These are phyloP conservation scores for Neodiprion lecontei DNA, from an alignment of 1,140 invertebrate genomes.

Conservation along the genomic window DNA sequence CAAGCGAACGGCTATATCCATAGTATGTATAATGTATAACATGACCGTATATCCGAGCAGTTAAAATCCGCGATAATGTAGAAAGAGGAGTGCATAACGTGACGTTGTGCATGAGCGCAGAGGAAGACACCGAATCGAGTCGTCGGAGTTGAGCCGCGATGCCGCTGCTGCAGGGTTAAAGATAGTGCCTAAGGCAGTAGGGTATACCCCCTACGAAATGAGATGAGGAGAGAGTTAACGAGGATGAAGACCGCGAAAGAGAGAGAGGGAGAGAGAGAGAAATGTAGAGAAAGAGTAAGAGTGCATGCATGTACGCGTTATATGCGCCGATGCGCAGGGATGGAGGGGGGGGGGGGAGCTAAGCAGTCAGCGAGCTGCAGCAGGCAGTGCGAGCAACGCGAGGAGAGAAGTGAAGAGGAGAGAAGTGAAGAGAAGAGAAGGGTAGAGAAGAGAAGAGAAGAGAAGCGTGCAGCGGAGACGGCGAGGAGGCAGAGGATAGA, in stretches of 20 bases:
- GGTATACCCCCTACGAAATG: constrained; percentile 42
- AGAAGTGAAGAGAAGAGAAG: constrained; percentile 2
- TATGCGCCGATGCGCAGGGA: neutral
- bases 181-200: constrained; percentile 46
- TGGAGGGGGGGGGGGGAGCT: neutral
- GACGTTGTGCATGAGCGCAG: too few relatives aligned
- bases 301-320: too few relatives aligned
- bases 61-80: too few relatives aligned
- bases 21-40: too few relatives aligned
- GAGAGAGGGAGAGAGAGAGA: constrained; percentile 23
- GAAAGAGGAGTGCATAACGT: too few relatives aligned
- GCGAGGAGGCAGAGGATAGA: constrained; percentile 55
- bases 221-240: constrained; percentile 38
- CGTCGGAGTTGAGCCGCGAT: constrained; percentile 9
- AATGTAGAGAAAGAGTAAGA: too few relatives aligned
- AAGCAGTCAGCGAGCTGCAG: too few relatives aligned
- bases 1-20: too few relatives aligned
- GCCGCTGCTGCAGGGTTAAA: constrained; percentile 41
- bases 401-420: constrained; percentile 23
- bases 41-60: too few relatives aligned
- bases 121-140: neutral
- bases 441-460: constrained; percentile 16
- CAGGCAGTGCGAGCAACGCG: constrained; percentile 17
- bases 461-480: neutral
- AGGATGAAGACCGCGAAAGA: constrained; percentile 27